Evolutionary conservation across 2,888 invertebrate genomes (phyloP).

Genomic region (Epistrophe grossulariae): DNA sequence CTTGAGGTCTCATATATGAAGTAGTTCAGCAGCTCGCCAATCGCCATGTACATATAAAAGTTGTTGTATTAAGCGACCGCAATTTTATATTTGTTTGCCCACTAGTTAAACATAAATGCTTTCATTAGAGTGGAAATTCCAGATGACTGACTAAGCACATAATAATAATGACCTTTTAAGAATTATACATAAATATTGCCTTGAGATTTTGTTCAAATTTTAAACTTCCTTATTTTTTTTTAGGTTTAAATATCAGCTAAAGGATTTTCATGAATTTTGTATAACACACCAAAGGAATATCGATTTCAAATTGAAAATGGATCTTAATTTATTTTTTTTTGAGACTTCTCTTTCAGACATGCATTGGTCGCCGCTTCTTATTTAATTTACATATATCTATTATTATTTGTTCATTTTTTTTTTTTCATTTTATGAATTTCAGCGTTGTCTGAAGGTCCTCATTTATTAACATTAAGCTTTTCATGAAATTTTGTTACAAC

Average conservation of each 20-base stretch:
- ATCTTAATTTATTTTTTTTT: no score
- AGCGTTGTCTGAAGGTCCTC: no score
- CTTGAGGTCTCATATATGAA: constrained; percentile 25
- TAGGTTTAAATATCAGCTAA: neutral
- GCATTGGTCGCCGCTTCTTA: no score
- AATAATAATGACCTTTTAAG: constrained; percentile 19
- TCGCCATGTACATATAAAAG: neutral
- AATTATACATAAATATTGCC: neutral
- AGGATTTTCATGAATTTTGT: neutral
- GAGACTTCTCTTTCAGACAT: no score
- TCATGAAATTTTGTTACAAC: no score
- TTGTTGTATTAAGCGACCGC: constrained; percentile 49
- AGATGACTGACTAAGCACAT: constrained; percentile 19
- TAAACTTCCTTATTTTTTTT: neutral
- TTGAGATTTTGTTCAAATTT: constrained; percentile 1
- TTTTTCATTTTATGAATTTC: no score
- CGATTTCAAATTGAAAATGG: no score
- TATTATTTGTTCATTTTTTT: no score
- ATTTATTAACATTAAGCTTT: no score
- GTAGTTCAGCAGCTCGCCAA: constrained; percentile 35
- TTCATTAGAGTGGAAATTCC: constrained; percentile 20
- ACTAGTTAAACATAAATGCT: constrained; percentile 43
- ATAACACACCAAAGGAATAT: no score
- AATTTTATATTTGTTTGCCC: neutral
- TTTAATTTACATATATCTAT: no score